Conservation (phyloP, 2,888 invertebrate species). For the Dasysyrphus albostriatus region DNA sequence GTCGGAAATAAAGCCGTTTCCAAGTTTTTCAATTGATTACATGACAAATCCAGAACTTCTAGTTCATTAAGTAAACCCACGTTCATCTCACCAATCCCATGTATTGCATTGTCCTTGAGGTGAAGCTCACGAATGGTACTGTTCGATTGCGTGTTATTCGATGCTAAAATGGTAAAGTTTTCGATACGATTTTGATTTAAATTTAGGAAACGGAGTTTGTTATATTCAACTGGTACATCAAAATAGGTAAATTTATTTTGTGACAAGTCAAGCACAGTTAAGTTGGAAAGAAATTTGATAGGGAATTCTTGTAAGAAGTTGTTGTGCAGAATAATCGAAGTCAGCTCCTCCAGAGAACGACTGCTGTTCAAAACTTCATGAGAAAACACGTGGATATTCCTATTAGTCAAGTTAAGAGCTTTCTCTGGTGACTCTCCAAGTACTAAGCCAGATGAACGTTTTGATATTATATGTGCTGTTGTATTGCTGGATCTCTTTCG, state of each 20-base stretch:
- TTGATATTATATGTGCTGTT: slow-evolving; percentile 71
- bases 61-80: slow-evolving; percentile 78
- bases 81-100: slow-evolving; percentile 76
- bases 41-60: slow-evolving; percentile 82
- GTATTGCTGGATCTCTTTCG: slow-evolving; percentile 77
- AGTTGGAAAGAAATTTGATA: slow-evolving; percentile 75
- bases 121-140: slow-evolving; percentile 77
- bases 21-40: slow-evolving; percentile 80
- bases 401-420: slow-evolving; percentile 41
- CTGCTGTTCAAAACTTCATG: slow-evolving; percentile 6
- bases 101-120: slow-evolving; percentile 78
- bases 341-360: slow-evolving; percentile 69
- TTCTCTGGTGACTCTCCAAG: neutral
- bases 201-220: slow-evolving; percentile 74
- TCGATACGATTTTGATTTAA: slow-evolving; percentile 77
- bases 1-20: slow-evolving; percentile 80
- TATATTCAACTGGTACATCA: slow-evolving; percentile 47
- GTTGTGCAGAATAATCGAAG: slow-evolving; percentile 78
- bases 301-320: slow-evolving; percentile 77
- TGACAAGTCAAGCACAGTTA: slow-evolving; percentile 51
- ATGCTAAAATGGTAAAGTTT: slow-evolving; percentile 40
- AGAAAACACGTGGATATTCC: slow-evolving; percentile 30
- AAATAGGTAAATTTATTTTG: slow-evolving; percentile 57
- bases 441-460: slow-evolving; percentile 59
- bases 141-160: neutral